Conservation (phyloP, 2,888 invertebrate genomes). For the Kryphioiulus occultus region DNA sequence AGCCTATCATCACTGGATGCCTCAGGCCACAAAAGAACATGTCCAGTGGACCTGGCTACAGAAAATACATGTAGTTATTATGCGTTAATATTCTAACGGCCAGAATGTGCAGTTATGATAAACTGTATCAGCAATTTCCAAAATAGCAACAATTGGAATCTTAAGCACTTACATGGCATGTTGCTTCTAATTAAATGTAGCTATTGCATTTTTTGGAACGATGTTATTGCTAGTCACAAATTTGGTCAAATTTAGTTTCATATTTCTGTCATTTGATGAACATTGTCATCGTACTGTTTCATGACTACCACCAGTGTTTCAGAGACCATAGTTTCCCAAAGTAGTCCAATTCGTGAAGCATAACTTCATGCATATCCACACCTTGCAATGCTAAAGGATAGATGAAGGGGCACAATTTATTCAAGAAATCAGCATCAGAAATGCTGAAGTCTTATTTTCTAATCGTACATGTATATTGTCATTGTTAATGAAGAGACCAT, state of each 20-base stretch:
- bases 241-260: background rate
- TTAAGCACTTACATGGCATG: no score
- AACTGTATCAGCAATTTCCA: no score
- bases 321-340: background rate
- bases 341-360: background rate
- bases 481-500: background rate
- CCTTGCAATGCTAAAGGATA: background rate
- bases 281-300: background rate
- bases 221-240: background rate
- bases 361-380: slow-evolving; percentile 14
- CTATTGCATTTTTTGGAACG: no score
- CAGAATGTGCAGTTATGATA: no score
- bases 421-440: background rate
- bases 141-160: no score
- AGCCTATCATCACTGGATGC: background rate
- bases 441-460: background rate
- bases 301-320: background rate
- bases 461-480: background rate
- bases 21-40: no score
- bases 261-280: background rate
- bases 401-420: background rate
- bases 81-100: no score
- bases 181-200: no score
- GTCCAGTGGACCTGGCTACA: no score
- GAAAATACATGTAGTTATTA: no score